A percentile compares a stretch with the other conserved stretches of the same genome.
Evolutionary conservation across 2,113 vertebrate species (phyloP).

Genomic region (Zapus hudsonius): DNA sequence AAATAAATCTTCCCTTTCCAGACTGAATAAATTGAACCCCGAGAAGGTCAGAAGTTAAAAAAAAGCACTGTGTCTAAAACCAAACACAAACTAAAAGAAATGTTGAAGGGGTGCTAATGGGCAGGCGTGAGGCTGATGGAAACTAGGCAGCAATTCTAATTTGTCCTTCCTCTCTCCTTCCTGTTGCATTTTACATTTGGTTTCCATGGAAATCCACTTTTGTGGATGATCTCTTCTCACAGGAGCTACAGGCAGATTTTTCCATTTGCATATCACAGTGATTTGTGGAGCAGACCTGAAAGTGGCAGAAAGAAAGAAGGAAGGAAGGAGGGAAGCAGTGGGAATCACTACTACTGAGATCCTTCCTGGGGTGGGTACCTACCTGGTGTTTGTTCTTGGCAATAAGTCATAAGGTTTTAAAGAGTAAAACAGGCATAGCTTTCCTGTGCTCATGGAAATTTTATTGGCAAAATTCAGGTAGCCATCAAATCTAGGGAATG

Average conservation of each 20-base stretch:
- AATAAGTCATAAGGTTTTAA: neutral
- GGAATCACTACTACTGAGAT: neutral
- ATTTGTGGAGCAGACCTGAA: neutral
- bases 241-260: slow-evolving; percentile 42
- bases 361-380: neutral
- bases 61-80: neutral
- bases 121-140: neutral
- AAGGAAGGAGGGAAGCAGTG: rapidly evolving
- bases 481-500: neutral
- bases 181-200: slow-evolving; percentile 12
- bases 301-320: neutral
- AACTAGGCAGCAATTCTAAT: neutral
- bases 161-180: slow-evolving; percentile 9
- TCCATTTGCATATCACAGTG: slow-evolving; percentile 25
- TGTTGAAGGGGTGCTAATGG: neutral
- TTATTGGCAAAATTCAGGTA: neutral
- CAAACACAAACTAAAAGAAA: neutral
- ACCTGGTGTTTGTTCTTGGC: neutral
- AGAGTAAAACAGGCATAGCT: neutral
- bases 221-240: slow-evolving; percentile 3
- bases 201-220: slow-evolving; percentile 72
- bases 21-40: neutral
- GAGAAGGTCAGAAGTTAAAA: neutral
- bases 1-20: slow-evolving; percentile 23
- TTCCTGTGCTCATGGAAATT: neutral